phyloP scores from a whole-genome alignment of 2,888 invertebrate species.

The Psylliodes chrysocephalus region DNA sequence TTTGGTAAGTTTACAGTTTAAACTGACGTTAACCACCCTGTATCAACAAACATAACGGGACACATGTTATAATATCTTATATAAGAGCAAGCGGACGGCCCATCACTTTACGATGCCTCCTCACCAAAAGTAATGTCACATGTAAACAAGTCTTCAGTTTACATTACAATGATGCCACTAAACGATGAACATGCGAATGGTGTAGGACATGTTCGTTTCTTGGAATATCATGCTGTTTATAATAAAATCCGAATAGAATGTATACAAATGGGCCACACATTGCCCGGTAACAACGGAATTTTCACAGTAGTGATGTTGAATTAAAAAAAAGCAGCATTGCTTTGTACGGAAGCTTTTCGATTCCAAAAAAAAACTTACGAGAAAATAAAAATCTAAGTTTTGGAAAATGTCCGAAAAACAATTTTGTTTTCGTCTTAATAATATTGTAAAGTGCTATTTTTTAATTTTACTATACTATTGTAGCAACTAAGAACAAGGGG shows the following conservation, averaged over 20 bases:
- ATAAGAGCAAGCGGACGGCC: slow-evolving; percentile 16
- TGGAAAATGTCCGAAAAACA: no score
- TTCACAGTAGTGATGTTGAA: no score
- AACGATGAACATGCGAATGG: slow-evolving; percentile 36
- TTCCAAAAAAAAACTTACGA: no score
- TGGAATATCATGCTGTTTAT: slow-evolving; percentile 41
- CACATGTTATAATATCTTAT: slow-evolving; percentile 29
- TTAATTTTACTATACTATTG: no score
- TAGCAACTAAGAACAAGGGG: no score
- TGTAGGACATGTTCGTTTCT: slow-evolving; percentile 37
- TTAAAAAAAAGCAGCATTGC: no score
- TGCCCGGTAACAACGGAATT: neutral
- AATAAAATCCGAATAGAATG: slow-evolving; percentile 38
- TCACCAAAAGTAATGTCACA: slow-evolving; percentile 33
- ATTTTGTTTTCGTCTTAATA: no score
- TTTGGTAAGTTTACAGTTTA: neutral
- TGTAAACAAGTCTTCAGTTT: slow-evolving; percentile 43
- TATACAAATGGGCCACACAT: slow-evolving; percentile 31
- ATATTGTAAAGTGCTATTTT: no score
- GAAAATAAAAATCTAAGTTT: no score
- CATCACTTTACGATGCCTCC: slow-evolving; percentile 23
- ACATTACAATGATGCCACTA: slow-evolving; percentile 36
- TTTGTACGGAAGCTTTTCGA: no score
- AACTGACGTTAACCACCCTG: slow-evolving; percentile 10
- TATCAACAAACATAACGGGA: slow-evolving; percentile 21